Evolutionary conservation across 2,797 vertebrate genomes (phyloP), one percentile per base, ranked within the genome.

Genomic region (Mycteria americana): DNA sequence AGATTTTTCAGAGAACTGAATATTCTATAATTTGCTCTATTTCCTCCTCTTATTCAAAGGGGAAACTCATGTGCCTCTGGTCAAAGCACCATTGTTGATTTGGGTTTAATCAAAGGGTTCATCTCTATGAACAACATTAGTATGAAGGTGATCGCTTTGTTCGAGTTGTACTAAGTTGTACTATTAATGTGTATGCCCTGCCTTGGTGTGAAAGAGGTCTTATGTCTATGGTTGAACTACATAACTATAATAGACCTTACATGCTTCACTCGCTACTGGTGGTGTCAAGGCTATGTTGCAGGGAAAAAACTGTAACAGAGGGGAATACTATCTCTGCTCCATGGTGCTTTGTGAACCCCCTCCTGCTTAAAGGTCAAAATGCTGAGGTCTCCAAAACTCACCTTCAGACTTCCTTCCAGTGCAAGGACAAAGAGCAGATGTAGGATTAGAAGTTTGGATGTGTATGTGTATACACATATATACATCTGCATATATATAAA

Each of bases 261-360:
- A 1, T n/a, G 56, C 31, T 53, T 72, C n/a, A 3, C 18, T 53
- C 3, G 0, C 13, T 68, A 1, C 31, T 48, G 18, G 5, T 41
- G 17, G 23, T n/a, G 12, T 60, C 35, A 30, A 18, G 25, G 16
- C 11, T 54, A 2, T 4, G 12, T n/a, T 93, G 51, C 31, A 41
- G 35, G n/a, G 46, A 67, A 73, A 73, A 65, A 65, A 11, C 19
- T 11, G 4, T 65, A 37, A 48, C 5, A 30, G 22, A 33, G 14
- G 10, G 9, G 11, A 74, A 45, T 17, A 9, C 10, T 9, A 0
- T 48, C n/a, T n/a, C 27, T 51, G n/a, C 37, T 57, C 3, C 3
- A 0, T 12, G 10, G 22, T 72, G 33, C 15, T 72, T 68, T 72
- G 35, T 69, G 77, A 88, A 7, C 16, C 14, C 7, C 4, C 3